Conservation (phyloP, 2,888 invertebrate species). For the Netelia virgata region DNA sequence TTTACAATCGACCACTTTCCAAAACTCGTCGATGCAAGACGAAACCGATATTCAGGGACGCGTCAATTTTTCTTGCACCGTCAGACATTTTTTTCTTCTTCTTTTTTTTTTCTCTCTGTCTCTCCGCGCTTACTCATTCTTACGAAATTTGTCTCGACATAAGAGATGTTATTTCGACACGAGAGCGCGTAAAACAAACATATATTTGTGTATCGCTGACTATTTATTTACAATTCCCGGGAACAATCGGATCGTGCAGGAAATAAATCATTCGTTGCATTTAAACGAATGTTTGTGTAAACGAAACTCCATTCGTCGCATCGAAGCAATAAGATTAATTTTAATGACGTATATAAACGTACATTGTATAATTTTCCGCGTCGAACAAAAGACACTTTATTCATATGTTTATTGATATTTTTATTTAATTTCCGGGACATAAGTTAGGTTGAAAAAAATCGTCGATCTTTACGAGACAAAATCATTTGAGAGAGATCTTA, state of each 20-base stretch:
- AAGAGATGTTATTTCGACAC: not conserved
- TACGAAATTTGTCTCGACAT: not conserved
- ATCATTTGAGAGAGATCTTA: conserved; percentile 28
- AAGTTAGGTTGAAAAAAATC: not conserved
- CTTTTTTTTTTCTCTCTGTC: not conserved
- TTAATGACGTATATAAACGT: not conserved
- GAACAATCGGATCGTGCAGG: too few species aligned
- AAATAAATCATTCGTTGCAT: too few species aligned
- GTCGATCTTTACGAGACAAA: conserved; percentile 34
- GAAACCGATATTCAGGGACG: not conserved
- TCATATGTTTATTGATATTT: not conserved
- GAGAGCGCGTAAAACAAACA: conserved; percentile 2
- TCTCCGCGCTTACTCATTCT: not conserved
- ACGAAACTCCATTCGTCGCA: not conserved
- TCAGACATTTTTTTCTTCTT: not conserved
- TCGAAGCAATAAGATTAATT: not conserved
- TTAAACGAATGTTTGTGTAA: not conserved
- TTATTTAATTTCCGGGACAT: not conserved
- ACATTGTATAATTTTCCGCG: not conserved
- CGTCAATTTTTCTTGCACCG: conserved; percentile 4
- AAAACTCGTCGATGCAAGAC: conserved; percentile 5
- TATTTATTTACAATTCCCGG: too few species aligned
- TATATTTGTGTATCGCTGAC: not conserved
- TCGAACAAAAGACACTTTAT: not conserved
- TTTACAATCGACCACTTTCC: conserved; percentile 18